Evolutionary conservation across 2,113 vertebrate species (phyloP).

Genomic region (Oryzias woworae): DNA sequence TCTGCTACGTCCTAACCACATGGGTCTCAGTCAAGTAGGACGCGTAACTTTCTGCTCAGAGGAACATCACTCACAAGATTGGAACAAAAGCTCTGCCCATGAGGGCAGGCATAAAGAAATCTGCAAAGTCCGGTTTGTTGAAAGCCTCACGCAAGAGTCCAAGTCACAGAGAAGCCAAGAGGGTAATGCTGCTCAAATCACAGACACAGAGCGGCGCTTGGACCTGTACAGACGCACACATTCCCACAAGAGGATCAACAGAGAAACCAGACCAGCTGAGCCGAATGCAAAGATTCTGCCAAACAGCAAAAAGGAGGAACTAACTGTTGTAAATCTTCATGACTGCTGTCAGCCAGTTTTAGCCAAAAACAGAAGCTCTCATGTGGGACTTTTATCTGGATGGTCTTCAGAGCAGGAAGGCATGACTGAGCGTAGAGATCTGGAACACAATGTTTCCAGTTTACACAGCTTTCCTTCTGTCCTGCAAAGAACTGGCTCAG

Average conservation of each 20-base stretch:
- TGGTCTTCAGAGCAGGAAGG: background rate
- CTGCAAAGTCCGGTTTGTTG: slow-evolving; percentile 31
- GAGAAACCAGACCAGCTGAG: slow-evolving; percentile 4
- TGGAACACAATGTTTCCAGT: background rate
- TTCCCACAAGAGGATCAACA: slow-evolving; percentile 8
- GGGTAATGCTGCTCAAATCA: slow-evolving; percentile 2
- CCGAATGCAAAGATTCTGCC: slow-evolving; percentile 50
- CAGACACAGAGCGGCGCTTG: slow-evolving; percentile 12
- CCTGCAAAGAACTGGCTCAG: slow-evolving; percentile 19
- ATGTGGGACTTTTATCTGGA: slow-evolving; percentile 7
- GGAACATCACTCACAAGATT: background rate
- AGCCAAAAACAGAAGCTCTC: background rate
- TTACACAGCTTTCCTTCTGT: slow-evolving; percentile 16
- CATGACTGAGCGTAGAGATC: slow-evolving; percentile 39
- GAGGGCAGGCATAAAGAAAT: slow-evolving; percentile 19
- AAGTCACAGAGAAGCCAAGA: slow-evolving; percentile 24
- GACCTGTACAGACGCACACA: background rate
- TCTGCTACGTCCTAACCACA: slow-evolving; percentile 23
- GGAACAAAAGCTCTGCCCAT: slow-evolving; percentile 1
- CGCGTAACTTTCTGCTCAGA: slow-evolving; percentile 17
- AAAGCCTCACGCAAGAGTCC: slow-evolving; percentile 12
- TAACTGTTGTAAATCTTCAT: slow-evolving; percentile 13
- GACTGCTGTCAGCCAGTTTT: slow-evolving; percentile 38
- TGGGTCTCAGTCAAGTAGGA: slow-evolving; percentile 9
- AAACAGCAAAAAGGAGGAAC: slow-evolving; percentile 20